phyloP scores from a whole-genome alignment of 2,888 invertebrate species.

The Drosophila leonis region DNA sequence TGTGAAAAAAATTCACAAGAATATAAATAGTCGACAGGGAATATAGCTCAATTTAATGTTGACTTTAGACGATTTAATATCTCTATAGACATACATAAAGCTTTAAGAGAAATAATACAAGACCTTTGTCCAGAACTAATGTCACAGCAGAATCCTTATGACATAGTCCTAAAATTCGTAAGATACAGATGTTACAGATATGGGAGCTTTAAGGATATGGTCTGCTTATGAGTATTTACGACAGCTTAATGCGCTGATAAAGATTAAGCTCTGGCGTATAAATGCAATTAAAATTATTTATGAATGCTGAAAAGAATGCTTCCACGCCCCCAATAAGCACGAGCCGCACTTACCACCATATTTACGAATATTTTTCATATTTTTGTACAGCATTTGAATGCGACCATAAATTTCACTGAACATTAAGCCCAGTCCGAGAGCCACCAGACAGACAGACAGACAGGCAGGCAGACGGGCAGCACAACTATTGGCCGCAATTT shows the following conservation, averaged over 20 bases:
- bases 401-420: slow-evolving; percentile 40
- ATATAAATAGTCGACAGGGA: neutral
- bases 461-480: slow-evolving; percentile 19
- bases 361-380: slow-evolving; percentile 40
- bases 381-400: slow-evolving; percentile 41
- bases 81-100: neutral
- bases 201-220: neutral
- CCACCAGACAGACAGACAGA: slow-evolving; percentile 21
- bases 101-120: no score
- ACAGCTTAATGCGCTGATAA: slow-evolving; percentile 49
- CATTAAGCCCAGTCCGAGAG: slow-evolving; percentile 37
- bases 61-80: neutral
- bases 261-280: slow-evolving; percentile 57
- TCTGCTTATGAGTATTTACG: slow-evolving; percentile 16
- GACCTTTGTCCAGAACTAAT: neutral
- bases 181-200: neutral
- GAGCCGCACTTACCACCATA: slow-evolving; percentile 18
- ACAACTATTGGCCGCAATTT: slow-evolving; percentile 55
- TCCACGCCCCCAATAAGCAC: slow-evolving; percentile 32
- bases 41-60: neutral
- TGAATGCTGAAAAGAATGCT: slow-evolving; percentile 34
- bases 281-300: slow-evolving; percentile 68
- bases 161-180: neutral
- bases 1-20: neutral
- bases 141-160: neutral